Evolutionary conservation across 2,888 invertebrate genomes (phyloP).

Genomic region (Tigriopus californicus): DNA sequence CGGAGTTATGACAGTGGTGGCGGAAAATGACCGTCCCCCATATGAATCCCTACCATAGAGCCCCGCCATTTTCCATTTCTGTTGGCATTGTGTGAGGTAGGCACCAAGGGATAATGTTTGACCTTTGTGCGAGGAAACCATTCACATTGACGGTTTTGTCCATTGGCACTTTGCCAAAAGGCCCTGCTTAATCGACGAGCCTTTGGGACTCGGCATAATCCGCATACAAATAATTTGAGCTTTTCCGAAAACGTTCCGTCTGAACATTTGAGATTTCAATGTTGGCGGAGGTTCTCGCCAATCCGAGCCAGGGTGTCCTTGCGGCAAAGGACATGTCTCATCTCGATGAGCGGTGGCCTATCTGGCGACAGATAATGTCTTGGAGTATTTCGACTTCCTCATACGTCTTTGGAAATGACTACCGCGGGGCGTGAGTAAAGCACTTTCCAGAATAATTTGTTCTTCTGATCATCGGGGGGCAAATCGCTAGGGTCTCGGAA

Average conservation of each 20-base stretch:
- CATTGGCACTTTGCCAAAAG: no score
- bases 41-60: conserved; percentile 55
- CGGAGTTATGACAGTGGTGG: conserved; percentile 60
- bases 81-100: conserved; percentile 67
- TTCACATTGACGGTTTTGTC: conserved; percentile 14
- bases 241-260: conserved; percentile 40
- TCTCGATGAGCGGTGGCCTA: conserved; percentile 58
- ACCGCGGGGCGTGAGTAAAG: conserved; percentile 45
- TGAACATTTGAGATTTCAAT: conserved; percentile 42
- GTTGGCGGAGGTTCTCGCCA: conserved; percentile 74
- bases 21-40: conserved; percentile 72
- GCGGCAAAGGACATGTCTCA: conserved; percentile 54
- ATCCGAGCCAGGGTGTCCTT: conserved; percentile 52
- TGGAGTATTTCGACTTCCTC: conserved; percentile 22
- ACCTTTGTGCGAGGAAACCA: conserved; percentile 38
- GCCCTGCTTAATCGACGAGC: conserved; percentile 26
- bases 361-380: conserved; percentile 67
- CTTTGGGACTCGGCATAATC: no score
- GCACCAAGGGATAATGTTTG: conserved; percentile 71
- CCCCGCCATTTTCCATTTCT: conserved; percentile 66
- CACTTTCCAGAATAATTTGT: conserved; percentile 38
- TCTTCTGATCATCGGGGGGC: conserved; percentile 34
- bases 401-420: conserved; percentile 50
- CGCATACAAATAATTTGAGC: conserved; percentile 31
- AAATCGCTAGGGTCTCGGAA: conserved; percentile 63